Evolutionary conservation across 2,888 invertebrate genomes (phyloP), one percentile per base, ranked within the genome.

Genomic region (Dichetophora obliterata): DNA sequence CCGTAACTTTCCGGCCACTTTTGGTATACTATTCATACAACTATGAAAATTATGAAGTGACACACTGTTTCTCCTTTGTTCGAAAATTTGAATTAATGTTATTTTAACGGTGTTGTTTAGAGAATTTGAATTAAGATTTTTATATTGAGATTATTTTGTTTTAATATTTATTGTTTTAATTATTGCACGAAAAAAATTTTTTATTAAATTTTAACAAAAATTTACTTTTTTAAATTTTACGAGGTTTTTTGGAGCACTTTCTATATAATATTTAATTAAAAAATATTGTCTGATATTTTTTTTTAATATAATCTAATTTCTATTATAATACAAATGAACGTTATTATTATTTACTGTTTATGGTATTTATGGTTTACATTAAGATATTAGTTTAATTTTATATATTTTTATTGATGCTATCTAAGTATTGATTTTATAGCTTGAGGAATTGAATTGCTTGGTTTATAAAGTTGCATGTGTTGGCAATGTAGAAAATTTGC

Each of bases 351-450:
- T 43, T 43, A 14, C 43, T 43, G 8, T 37, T 37, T 37, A 37
- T 37, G 8, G 37, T 57, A 22, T 57, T 57, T 57, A 57, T 14
- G 11, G 19, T 24, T 57, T 9, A 57, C 11, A 57, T 57, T 57
- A 4, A 22, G 57, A 22, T 22, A 6, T 57, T 22, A 31, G 31
- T 65, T 65, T 19, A 8, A 31, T 34, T 16, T 37, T n/a, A 27
- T 19, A 34, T 65, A 65, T 31, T 65, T 34, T 8, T 19, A 65
- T 34, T 65, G 19, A 65, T 31, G 31, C 65, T 65, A 65, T 65
- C 65, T 65, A 65, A 65, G 19, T 31, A 34, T 65, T 65, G 14
- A n/a, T 65, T 24, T 59, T 59, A 65, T 65, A 65, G 65, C 37
- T 31, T 27, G n/a, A 63, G 31, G 31, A 24, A 57, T 63, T 63